Base-by-base conservation (phyloP, 2,113 vertebrate species). In the Colaptes auratus region DNA sequence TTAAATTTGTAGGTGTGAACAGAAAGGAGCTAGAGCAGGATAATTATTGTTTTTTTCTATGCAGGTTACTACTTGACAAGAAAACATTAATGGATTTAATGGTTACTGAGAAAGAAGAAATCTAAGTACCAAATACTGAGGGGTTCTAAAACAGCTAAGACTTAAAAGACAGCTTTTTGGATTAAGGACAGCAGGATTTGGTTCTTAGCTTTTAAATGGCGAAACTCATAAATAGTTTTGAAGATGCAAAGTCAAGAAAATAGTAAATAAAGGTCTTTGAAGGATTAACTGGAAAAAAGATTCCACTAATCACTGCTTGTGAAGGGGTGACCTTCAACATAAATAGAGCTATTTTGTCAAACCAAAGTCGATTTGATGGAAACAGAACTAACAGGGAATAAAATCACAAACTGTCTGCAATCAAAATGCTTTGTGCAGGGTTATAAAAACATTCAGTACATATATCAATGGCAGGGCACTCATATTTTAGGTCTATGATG, bases 281-380 rank as follows among this genome's bases (percentile, higher is more conserved):
- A 90, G 69, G 88, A 94, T 96, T 96, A 95, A 90, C 50, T 86
- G 73, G 83, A 55, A 75, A 86, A 94, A 77, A 72, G 35, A 91
- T 88, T 88, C 80, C 72, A 90, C 70, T 94, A 95, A 97, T 95
- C 90, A 88, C 59, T 90, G 61, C 65, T 95, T 92, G 86, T 91
- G 91, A 94, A 94, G 28, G 65, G 48, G 66, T 96, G 91, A 95
- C 96, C 93, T 97, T 97, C 93, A 95, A 75, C 30, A 91, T 88
- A 95, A 96, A 91, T 83, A 88, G 88, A 79, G 24, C 65, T 91
- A 55, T 92, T 93, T 70, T 95, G 53, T 90, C 91, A 94, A 90
- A 78, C 48, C 21, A 65, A 85, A 95, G 82, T 76, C 21, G 1
- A 90, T 91, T 93, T 94, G 88, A 88, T 84, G 66, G 91, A 94